Conservation (phyloP, 2,888 invertebrate genomes). For the Adelognathus sp. region DNA sequence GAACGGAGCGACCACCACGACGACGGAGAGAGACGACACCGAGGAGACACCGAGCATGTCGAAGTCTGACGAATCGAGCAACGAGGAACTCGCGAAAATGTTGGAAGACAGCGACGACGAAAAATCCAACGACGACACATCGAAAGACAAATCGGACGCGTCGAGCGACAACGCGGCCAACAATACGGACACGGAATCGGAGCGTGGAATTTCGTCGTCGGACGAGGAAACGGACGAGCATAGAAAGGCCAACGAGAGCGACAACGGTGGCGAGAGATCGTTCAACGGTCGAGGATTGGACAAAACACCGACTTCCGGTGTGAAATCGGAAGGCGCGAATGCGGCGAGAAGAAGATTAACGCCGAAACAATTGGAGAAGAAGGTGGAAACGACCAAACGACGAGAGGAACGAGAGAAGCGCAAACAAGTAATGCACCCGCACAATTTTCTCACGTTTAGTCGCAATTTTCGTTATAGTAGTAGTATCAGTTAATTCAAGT, state of each 20-base stretch:
- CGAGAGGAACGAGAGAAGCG: conserved; percentile 83
- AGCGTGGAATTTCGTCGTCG: conserved; percentile 60
- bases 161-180: conserved; percentile 38
- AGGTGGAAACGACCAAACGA: conserved; percentile 83
- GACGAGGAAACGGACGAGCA: conserved; percentile 63
- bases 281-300: conserved; percentile 20
- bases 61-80: conserved; percentile 55
- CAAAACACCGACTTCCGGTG: conserved; percentile 54
- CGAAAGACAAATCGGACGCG: conserved; percentile 48
- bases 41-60: conserved; percentile 20
- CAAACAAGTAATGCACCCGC: conserved; percentile 82
- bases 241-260: conserved; percentile 52
- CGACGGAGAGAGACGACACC: neutral
- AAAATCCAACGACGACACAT: conserved; percentile 47
- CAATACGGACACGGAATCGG: conserved; percentile 61
- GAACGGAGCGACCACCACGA: neutral
- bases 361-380: conserved; percentile 83
- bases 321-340: conserved; percentile 43
- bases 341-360: conserved; percentile 73
- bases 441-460: too few relatives aligned
- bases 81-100: conserved; percentile 54
- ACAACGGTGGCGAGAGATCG: conserved; percentile 22
- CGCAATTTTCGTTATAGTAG: too few relatives aligned
- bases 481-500: too few relatives aligned
- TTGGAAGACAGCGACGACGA: conserved; percentile 61